Base-by-base conservation (phyloP, 2,113 vertebrate genomes). In the Onychostruthus taczanowskii region DNA sequence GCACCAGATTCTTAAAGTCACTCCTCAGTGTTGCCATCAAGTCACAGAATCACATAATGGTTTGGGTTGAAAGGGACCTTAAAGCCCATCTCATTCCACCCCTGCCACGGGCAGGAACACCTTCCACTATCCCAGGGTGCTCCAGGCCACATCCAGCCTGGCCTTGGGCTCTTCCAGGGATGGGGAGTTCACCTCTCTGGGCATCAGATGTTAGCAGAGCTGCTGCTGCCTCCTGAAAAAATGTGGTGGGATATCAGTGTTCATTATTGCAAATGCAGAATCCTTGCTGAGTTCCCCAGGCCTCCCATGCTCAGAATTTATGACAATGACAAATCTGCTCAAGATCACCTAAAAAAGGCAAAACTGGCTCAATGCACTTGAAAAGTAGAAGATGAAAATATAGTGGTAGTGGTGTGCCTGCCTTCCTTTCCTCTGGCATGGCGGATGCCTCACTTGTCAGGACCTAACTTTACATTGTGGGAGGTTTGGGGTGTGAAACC, bases 231-330 rank as follows among this genome's bases (percentile, higher is more conserved):
- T 76, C 44, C 67, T 37, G 37, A 39, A 39, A 75, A 61, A 9
- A 44, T 28, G 39, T 28, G 43, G 3, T 81, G 73, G 53, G 35
- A 41, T 52, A 61, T 55, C 18, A 69, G 14, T 9, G 33, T 50
- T 63, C 16, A 1, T 31, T 50, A 82, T 66, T 84, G 70, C 53
- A 67, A 46, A 37, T 33, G 49, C 58, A 33, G 13, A 31, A 41
- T 49, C 64, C 77, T 55, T n/a, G 61, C 64, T 53, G 84, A 9
- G 35, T 39, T 46, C 26, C 43, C 56, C 37, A 26, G 70, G 20
- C 33, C 41, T 69, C 16, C 33, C 0, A 0, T 9, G 43, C 21
- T 27, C 27, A n/a, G 43, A 39, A 16, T 33, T 2, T 0, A 59
- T 43, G 58, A 35, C n/a, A 68, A 16, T 3, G 78, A 55, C 41